A percentile compares a stretch with the other conserved stretches of the same genome.
Conservation (phyloP, 2,113 vertebrate species). For the Hemicordylus capensis region DNA sequence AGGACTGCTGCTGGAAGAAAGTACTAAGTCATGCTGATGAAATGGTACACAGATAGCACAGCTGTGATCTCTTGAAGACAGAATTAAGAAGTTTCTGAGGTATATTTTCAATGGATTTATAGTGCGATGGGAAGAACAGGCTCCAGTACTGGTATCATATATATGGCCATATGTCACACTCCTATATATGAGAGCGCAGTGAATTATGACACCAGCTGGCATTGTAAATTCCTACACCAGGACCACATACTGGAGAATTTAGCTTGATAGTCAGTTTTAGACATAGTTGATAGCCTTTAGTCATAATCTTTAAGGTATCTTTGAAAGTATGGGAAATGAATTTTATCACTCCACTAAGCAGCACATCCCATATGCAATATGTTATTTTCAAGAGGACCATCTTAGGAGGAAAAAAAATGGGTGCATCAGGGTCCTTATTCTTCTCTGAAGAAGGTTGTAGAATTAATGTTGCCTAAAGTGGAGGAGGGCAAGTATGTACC, state of each 20-base stretch:
- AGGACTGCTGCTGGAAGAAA: too few relatives aligned
- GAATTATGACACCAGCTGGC: too few relatives aligned
- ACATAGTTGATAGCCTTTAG: neutral
- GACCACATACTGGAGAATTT: too few relatives aligned
- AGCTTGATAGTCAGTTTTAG: too few relatives aligned
- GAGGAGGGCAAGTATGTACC: neutral
- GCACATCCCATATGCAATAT: neutral
- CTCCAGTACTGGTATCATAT: too few relatives aligned
- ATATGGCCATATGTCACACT: too few relatives aligned
- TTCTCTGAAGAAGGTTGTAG: neutral
- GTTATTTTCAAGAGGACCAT: neutral
- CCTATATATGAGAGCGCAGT: too few relatives aligned
- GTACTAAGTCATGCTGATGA: neutral
- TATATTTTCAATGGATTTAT: too few relatives aligned
- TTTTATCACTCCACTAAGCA: neutral
- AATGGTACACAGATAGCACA: neutral
- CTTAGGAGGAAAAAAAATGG: neutral
- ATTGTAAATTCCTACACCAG: too few relatives aligned
- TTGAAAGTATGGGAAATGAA: neutral
- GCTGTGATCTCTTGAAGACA: neutral
- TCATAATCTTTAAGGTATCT: neutral
- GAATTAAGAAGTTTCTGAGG: neutral
- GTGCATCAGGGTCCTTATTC: neutral
- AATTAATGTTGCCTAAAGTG: neutral
- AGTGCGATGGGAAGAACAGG: too few relatives aligned